These are phyloP conservation scores for Mythimna ferrago DNA, from an alignment of 2,888 invertebrate species.

Conservation along the genomic window DNA sequence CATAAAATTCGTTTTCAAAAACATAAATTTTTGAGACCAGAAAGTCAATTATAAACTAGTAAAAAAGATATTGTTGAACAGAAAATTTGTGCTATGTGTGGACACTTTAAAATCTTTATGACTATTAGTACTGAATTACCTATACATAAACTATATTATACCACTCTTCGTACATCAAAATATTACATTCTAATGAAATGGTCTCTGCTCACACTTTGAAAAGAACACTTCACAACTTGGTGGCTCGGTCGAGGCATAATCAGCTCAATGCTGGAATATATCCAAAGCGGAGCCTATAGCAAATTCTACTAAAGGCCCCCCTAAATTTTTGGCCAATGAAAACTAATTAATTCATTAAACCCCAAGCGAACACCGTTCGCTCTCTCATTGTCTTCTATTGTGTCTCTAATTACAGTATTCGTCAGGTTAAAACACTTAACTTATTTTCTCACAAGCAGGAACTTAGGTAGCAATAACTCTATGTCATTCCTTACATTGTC, in stretches of 20 bases:
- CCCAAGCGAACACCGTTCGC: too few species aligned
- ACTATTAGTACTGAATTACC: constrained; percentile 44
- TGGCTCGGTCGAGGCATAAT: neutral
- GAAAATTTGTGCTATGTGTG: constrained; percentile 42
- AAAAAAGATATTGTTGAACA: neutral
- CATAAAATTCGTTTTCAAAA: constrained; percentile 6
- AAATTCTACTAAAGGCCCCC: too few species aligned
- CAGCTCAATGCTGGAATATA: too few species aligned
- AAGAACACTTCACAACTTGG: neutral
- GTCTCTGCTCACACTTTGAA: constrained; percentile 25
- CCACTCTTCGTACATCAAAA: constrained; percentile 19
- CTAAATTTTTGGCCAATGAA: too few species aligned
- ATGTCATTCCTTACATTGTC: too few species aligned
- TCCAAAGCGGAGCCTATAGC: too few species aligned
- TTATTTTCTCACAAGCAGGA: too few species aligned
- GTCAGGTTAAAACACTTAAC: too few species aligned
- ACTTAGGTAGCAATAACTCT: too few species aligned
- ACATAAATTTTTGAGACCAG: neutral
- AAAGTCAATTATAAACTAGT: neutral
- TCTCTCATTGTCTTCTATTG: too few species aligned
- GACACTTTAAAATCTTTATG: constrained; percentile 12
- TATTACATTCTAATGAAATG: constrained; percentile 27
- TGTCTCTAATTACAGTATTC: too few species aligned
- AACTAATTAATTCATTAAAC: too few species aligned
- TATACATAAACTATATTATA: constrained; percentile 31